Percentiles rank a stretch among this genome's conserved stretches.
Conservation (phyloP, 2,113 vertebrate species). For the Gadus chalcogrammus region DNA sequence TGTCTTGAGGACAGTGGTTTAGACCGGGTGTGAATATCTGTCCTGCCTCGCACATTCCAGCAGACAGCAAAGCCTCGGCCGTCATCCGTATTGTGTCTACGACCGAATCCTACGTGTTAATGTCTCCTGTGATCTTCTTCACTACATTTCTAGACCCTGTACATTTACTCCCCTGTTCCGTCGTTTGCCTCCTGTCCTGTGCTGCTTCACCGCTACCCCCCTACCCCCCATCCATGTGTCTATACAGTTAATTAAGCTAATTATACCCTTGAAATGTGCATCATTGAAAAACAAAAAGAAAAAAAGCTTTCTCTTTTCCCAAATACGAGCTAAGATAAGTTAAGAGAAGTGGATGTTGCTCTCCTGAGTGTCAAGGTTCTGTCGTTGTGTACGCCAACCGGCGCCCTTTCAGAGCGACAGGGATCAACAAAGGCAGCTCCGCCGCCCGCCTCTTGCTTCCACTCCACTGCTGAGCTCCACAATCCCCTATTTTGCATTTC, state of each 20-base stretch:
- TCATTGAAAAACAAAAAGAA: conserved; percentile 10
- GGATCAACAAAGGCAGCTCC: conserved; percentile 69
- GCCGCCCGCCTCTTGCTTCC: conserved; percentile 48
- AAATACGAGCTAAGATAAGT: conserved; percentile 45
- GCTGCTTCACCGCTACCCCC: conserved; percentile 60
- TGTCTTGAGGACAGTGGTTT: conserved; percentile 27
- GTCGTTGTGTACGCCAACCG: conserved; percentile 65
- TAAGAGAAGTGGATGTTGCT: neutral
- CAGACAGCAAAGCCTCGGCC: conserved; percentile 51
- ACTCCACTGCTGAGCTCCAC: conserved; percentile 11
- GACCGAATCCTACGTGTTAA: neutral
- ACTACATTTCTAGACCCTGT: too few relatives aligned
- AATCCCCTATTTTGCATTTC: conserved; percentile 10
- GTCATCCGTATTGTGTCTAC: conserved; percentile 1
- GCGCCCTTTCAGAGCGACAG: conserved; percentile 62
- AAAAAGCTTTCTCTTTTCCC: conserved; percentile 40
- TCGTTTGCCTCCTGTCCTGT: conserved; percentile 17
- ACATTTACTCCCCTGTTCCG: too few relatives aligned
- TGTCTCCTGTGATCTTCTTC: too few relatives aligned
- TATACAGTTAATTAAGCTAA: conserved; percentile 73
- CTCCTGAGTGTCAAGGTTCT: neutral
- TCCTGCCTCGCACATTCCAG: conserved; percentile 72
- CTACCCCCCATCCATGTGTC: conserved; percentile 40
- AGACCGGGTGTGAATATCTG: conserved; percentile 20
- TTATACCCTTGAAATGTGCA: conserved; percentile 73